Conservation (phyloP, 2,888 invertebrate genomes). For the Oscheius myriophilus region DNA sequence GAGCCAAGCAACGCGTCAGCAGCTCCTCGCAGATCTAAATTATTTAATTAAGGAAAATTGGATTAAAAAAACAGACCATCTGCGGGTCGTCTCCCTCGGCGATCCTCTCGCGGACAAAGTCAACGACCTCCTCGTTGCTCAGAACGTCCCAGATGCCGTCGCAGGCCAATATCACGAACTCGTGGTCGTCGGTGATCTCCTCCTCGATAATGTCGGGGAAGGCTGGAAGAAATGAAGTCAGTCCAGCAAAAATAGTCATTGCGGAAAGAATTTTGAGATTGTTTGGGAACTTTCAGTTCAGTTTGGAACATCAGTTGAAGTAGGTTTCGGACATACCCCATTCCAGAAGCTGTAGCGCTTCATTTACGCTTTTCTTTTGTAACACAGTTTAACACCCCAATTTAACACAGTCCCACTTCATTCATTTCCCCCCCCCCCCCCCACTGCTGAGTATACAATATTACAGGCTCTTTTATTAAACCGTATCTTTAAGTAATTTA, state of each 20-base stretch:
- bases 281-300: too few relatives aligned
- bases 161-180: conserved; percentile 94
- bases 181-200: conserved; percentile 87
- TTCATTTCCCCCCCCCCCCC: too few relatives aligned
- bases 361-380: too few relatives aligned
- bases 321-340: too few relatives aligned
- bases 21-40: conserved; percentile 88
- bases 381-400: too few relatives aligned
- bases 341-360: too few relatives aligned
- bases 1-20: conserved; percentile 92
- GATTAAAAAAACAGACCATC: conserved; percentile 73
- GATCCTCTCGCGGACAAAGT: conserved; percentile 86
- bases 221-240: conserved; percentile 76
- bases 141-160: conserved; percentile 99
- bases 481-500: too few relatives aligned
- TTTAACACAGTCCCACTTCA: too few relatives aligned
- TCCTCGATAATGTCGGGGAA: conserved; percentile 89
- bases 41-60: conserved; percentile 8
- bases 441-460: too few relatives aligned
- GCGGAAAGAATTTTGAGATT: neutral
- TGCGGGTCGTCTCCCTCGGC: conserved; percentile 87
- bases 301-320: too few relatives aligned
- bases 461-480: too few relatives aligned
- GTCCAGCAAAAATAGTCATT: neutral
- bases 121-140: conserved; percentile 83